These are phyloP conservation scores for Chunga burmeisteri DNA, from an alignment of 2,113 vertebrate genomes.

Conservation along the genomic window DNA sequence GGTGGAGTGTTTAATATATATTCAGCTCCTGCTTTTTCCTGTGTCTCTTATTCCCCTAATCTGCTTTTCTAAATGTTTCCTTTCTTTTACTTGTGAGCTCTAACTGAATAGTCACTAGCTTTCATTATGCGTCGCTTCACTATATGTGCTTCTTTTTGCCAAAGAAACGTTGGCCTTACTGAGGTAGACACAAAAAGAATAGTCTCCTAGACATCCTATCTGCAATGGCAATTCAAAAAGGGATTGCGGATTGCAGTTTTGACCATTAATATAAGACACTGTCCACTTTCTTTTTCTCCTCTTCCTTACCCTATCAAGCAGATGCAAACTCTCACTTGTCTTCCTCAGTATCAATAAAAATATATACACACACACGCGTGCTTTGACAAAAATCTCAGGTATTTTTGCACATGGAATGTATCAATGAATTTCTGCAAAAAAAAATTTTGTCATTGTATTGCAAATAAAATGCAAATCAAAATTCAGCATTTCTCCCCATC, in stretches of 20 bases:
- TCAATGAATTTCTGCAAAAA: conserved; percentile 20
- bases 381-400: conserved; percentile 39
- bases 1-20: not conserved
- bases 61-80: not conserved
- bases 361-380: not conserved
- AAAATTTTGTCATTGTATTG: not conserved
- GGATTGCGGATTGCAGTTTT: not conserved
- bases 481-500: conserved; percentile 1
- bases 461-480: conserved; percentile 43
- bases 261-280: not conserved
- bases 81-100: not conserved
- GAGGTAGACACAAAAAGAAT: not conserved
- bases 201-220: not conserved
- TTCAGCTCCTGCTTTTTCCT: not conserved
- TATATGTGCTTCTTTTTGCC: not conserved
- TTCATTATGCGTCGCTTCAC: not conserved
- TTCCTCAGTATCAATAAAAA: not conserved
- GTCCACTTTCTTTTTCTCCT: not conserved
- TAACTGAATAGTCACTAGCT: not conserved
- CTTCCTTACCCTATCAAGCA: not conserved
- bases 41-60: not conserved
- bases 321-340: not conserved
- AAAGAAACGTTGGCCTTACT: not conserved
- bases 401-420: conserved; percentile 33
- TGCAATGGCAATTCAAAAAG: not conserved